Evolutionary conservation across 2,888 invertebrate species (phyloP), one percentile per base, ranked within the genome.

Genomic region (Andrena camellia): DNA sequence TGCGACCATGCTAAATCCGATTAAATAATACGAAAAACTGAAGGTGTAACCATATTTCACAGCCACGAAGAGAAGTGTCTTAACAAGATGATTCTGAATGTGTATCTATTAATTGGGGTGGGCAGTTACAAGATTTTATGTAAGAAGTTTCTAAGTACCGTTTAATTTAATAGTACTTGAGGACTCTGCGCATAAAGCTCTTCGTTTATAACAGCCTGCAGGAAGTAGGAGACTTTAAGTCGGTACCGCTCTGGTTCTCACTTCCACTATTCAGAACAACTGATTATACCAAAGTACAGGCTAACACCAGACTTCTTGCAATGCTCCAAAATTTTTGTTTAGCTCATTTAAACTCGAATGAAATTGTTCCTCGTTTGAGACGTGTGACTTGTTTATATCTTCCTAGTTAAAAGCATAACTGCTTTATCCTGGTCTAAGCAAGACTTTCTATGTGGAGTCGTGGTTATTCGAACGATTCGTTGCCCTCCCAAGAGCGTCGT

Each of bases 121-220:
- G 76, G 81, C 86, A 88, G 89, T 88, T 88, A 87, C 83, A 86
- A 78, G 81, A 78, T 89, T 89, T 88, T 89, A 88, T 88, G 89
- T 75, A 86, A 81, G 88, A 88, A 88, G 71, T 88, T 88, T 50
- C 83, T 71, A 88, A 88, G 86, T 86, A 81, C 86, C 88, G 85
- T 83, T 88, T 89, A 88, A 88, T 88, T 89, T 89, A 88, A 88
- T 88, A 88, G 82, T 81, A 88, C 88, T 88, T 89, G 35, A 75
- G 59, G 85, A 89, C 89, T 88, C 82, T 42, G 83, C 70, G 69
- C 88, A 84, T 88, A 89, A 89, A 88, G 89, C 84, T 81, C 84
- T 88, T 84, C 89, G 89, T 89, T 89, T 88, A 88, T 89, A 88
- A 88, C 83, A 74, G 67, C 77, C 78, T 62, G 81, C 78, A 48